A percentile compares a stretch with the other conserved stretches of the same genome.
Conservation (phyloP, 2,888 invertebrate species). For the Polietes domitor region DNA sequence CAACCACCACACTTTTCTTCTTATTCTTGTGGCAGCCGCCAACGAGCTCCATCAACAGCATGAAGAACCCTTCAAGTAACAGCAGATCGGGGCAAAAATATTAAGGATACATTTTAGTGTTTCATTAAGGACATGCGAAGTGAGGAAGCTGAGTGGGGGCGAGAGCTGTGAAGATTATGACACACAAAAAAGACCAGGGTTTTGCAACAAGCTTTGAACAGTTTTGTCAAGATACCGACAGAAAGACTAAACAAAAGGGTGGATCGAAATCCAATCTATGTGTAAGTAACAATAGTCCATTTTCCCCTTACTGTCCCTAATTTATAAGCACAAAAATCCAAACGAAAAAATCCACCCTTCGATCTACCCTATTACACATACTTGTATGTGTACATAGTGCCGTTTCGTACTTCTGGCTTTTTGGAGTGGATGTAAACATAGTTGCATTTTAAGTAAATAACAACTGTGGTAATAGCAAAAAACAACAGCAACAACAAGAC, state of each 20-base stretch:
- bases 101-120: conserved; percentile 41
- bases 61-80: conserved; percentile 13
- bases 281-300: too few species aligned
- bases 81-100: conserved; percentile 27
- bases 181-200: conserved; percentile 11
- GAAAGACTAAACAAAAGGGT: background rate
- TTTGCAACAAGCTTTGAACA: conserved; percentile 21
- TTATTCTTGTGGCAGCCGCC: conserved; percentile 26
- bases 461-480: background rate
- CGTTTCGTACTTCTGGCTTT: conserved; percentile 29
- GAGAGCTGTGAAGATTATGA: conserved; percentile 12
- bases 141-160: background rate
- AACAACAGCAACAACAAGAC: conserved; percentile 14
- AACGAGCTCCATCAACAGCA: conserved; percentile 27
- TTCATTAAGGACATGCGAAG: conserved; percentile 8
- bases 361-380: background rate
- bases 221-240: conserved; percentile 20
- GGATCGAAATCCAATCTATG: background rate
- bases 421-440: conserved; percentile 34
- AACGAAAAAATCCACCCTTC: background rate
- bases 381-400: conserved; percentile 3
- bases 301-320: conserved; percentile 13
- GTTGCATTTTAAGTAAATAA: conserved; percentile 45
- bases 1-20: conserved; percentile 13
- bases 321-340: conserved; percentile 28